A percentile compares a stretch with the other conserved stretches of the same genome.
Conservation (phyloP, 2,113 vertebrate species). For the Channa maculata region DNA sequence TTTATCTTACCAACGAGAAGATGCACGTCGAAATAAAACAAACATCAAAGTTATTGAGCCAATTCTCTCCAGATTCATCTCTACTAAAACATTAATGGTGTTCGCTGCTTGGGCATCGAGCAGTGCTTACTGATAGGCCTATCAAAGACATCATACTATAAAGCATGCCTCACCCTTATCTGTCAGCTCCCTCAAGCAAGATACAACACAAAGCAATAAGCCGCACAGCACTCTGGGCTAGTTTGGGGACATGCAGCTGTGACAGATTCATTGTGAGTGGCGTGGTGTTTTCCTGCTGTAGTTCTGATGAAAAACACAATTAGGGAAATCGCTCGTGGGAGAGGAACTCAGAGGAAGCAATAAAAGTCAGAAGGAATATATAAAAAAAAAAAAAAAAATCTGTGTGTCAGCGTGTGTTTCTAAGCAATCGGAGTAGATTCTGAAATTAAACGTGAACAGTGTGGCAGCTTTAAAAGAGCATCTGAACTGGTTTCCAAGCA, state of each 20-base stretch:
- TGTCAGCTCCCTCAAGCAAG: not conserved
- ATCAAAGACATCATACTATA: constrained; percentile 24
- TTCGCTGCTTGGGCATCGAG: not conserved
- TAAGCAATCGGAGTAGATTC: not conserved
- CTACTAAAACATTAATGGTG: constrained; percentile 41
- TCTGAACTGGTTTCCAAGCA: constrained; percentile 34
- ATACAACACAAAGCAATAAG: constrained; percentile 24
- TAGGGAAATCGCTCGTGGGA: constrained; percentile 46
- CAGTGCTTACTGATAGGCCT: constrained; percentile 21
- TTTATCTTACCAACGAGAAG: not conserved
- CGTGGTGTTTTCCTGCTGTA: constrained; percentile 34
- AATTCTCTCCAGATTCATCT: constrained; percentile 9
- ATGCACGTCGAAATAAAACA: not conserved
- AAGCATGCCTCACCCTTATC: constrained; percentile 21
- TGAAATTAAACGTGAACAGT: constrained; percentile 5
- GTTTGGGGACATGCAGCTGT: constrained; percentile 27
- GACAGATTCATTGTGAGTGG: constrained; percentile 31
- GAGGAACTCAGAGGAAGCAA: constrained; percentile 26
- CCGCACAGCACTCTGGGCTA: not conserved
- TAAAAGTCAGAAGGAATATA: constrained; percentile 10
- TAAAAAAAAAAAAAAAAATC: not conserved
- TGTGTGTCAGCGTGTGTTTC: not conserved
- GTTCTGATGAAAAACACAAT: constrained; percentile 63
- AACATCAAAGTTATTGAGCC: constrained; percentile 23
- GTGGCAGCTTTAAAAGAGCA: constrained; percentile 3